These are phyloP conservation scores for Zaprionus camerounensis DNA, from an alignment of 1,140 invertebrate genomes.

Conservation along the genomic window DNA sequence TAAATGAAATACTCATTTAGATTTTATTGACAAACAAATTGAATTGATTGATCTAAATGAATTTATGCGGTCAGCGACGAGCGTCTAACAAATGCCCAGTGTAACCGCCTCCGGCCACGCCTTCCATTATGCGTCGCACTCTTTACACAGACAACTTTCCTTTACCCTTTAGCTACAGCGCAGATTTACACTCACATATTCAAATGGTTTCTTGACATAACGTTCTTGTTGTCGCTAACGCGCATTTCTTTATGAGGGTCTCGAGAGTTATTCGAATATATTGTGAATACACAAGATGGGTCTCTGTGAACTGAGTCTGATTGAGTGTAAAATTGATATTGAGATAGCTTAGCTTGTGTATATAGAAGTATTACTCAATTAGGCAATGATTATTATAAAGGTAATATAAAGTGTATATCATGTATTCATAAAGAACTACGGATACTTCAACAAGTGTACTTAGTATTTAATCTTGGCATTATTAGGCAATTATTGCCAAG, in stretches of 20 bases:
- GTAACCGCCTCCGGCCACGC: not conserved
- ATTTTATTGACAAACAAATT: slow-evolving; percentile 84
- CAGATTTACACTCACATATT: not conserved
- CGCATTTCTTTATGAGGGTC: no score
- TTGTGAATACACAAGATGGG: no score
- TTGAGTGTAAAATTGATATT: no score
- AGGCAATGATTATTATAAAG: no score
- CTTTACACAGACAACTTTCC: not conserved
- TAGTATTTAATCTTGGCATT: no score
- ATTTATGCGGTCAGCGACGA: slow-evolving; percentile 76
- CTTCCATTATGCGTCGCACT: not conserved
- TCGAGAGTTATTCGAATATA: no score
- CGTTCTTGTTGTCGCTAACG: not conserved
- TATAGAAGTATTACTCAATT: no score
- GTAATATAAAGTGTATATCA: no score
- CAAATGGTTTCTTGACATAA: not conserved
- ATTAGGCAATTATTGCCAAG: no score
- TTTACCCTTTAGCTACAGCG: not conserved
- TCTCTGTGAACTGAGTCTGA: not conserved
- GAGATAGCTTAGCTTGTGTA: no score
- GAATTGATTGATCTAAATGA: slow-evolving; percentile 85
- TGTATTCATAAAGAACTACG: no score
- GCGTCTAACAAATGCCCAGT: slow-evolving; percentile 29
- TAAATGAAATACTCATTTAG: slow-evolving; percentile 84
- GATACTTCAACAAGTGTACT: no score